These are phyloP conservation scores for Agrochola macilenta DNA, from an alignment of 2,888 invertebrate genomes.

Conservation along the genomic window DNA sequence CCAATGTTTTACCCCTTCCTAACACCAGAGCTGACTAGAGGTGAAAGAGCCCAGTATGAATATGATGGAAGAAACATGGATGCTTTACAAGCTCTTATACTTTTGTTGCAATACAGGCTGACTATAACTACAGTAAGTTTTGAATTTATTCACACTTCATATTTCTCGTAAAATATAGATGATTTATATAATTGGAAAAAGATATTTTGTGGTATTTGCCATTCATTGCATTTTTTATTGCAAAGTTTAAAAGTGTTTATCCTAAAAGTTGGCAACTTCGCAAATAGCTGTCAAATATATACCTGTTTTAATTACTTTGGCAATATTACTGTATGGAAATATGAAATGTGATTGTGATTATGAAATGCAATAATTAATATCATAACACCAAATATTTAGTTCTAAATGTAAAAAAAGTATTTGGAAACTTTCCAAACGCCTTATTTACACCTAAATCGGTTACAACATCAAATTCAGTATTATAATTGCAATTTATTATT, in stretches of 20 bases:
- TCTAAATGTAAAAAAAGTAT: too few species aligned
- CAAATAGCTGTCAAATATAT: too few species aligned
- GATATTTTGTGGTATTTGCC: not conserved
- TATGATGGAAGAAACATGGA: conserved; percentile 95
- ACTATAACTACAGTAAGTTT: conserved; percentile 88
- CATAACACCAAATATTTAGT: too few species aligned
- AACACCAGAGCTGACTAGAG: conserved; percentile 90
- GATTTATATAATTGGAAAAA: not conserved
- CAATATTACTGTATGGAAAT: too few species aligned
- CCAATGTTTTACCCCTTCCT: conserved; percentile 93
- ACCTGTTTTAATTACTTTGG: too few species aligned
- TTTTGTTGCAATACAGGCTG: conserved; percentile 92
- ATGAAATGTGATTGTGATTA: too few species aligned
- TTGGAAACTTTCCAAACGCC: too few species aligned
- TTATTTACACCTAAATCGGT: too few species aligned
- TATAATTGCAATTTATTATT: too few species aligned
- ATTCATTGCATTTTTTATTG: not conserved
- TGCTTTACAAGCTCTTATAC: conserved; percentile 93
- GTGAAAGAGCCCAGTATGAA: conserved; percentile 86
- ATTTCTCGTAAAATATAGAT: not conserved
- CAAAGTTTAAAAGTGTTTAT: not conserved
- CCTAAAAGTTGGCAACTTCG: too few species aligned
- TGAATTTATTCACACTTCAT: not conserved
- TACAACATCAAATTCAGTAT: too few species aligned
- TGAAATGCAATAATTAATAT: too few species aligned